Percentiles rank a stretch among this genome's conserved stretches.
phyloP scores from a whole-genome alignment of 37 sponge, comb jelly and placozoan genomes.

The Agelas oroides region DNA sequence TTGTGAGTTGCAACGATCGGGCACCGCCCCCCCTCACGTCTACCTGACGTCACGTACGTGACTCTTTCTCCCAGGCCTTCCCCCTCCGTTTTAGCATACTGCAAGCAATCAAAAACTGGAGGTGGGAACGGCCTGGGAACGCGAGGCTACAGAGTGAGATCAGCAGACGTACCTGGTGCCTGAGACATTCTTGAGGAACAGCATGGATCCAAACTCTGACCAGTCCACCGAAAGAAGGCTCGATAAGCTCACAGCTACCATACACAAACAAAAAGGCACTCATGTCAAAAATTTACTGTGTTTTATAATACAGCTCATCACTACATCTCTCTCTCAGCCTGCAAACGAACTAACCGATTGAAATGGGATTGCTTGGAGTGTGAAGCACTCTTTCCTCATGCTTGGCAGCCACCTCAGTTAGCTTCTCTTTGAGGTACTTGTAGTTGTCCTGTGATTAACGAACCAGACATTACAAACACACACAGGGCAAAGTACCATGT shows the following conservation, averaged over 20 bases:
- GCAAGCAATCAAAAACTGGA: too few relatives aligned
- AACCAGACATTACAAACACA: not conserved
- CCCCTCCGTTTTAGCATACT: too few relatives aligned
- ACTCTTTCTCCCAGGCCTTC: too few relatives aligned
- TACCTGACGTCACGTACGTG: too few relatives aligned
- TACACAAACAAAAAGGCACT: not conserved
- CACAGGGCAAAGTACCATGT: not conserved
- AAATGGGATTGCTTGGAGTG: constrained; percentile 91
- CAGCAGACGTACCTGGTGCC: constrained; percentile 82
- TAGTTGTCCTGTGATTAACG: constrained; percentile 68
- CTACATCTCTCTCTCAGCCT: too few relatives aligned
- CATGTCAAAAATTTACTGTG: not conserved
- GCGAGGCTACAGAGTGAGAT: too few relatives aligned
- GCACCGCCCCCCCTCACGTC: too few relatives aligned
- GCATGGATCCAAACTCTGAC: constrained; percentile 92
- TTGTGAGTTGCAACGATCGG: too few relatives aligned
- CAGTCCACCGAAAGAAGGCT: constrained; percentile 22
- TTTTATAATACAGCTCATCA: not conserved
- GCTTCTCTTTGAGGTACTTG: constrained; percentile 53
- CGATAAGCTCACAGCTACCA: constrained; percentile 59
- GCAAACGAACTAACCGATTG: constrained; percentile 76
- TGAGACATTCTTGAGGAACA: constrained; percentile 86
- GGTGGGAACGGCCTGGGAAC: too few relatives aligned
- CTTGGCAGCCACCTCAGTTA: constrained; percentile 64
- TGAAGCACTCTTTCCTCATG: constrained; percentile 84